Percentiles rank a stretch among this genome's conserved stretches.
phyloP scores from a whole-genome alignment of 2,888 invertebrate species.

The Tholera decimalis region DNA sequence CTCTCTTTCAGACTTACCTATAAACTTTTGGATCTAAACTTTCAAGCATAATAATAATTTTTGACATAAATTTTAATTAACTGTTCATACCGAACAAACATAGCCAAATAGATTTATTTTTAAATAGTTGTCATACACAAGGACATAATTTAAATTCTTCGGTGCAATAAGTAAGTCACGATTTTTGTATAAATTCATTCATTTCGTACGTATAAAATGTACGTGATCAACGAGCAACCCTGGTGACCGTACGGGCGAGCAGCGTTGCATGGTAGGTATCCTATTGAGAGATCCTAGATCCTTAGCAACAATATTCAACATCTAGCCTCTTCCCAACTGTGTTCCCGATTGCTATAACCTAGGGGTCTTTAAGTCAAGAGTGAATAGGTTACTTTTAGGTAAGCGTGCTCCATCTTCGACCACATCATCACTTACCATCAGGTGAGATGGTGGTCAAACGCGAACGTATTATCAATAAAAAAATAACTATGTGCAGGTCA shows the following conservation, averaged over 20 bases:
- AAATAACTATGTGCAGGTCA: too few relatives aligned
- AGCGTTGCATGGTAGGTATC: constrained; percentile 17
- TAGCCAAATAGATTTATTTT: constrained; percentile 40
- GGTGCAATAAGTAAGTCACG: constrained; percentile 12
- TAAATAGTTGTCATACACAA: constrained; percentile 30
- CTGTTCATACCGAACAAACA: background rate
- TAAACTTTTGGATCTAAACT: too few relatives aligned
- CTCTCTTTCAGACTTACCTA: too few relatives aligned
- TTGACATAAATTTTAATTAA: background rate
- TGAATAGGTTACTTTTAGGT: too few relatives aligned
- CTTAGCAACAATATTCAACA: too few relatives aligned
- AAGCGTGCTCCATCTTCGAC: too few relatives aligned
- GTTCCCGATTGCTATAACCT: too few relatives aligned
- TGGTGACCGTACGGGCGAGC: background rate
- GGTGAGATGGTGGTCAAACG: too few relatives aligned
- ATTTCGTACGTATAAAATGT: background rate
- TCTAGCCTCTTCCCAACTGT: too few relatives aligned
- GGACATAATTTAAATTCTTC: constrained; percentile 17
- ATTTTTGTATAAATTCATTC: background rate
- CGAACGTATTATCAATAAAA: too few relatives aligned
- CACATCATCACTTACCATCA: too few relatives aligned
- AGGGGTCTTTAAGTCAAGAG: too few relatives aligned
- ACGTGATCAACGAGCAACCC: background rate
- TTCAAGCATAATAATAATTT: background rate
- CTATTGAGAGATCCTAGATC: background rate